These are phyloP conservation scores for Eueremaeus valkanovi DNA, from an alignment of 2,888 invertebrate species.

Conservation along the genomic window DNA sequence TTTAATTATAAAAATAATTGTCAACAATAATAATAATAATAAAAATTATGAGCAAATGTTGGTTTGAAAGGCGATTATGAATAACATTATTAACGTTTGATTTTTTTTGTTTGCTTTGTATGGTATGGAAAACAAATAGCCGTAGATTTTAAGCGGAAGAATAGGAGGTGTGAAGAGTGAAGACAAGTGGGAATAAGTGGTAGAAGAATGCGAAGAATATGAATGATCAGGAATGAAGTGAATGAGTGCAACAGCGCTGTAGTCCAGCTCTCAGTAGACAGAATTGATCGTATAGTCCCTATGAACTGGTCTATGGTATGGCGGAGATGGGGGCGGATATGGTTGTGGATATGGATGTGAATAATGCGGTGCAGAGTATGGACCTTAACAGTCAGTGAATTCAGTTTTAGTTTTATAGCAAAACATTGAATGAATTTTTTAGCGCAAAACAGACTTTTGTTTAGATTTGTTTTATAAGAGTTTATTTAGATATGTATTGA, in stretches of 20 bases:
- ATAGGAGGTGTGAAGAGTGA: neutral
- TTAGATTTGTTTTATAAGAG: neutral
- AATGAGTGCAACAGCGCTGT: neutral
- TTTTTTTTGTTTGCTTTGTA: neutral
- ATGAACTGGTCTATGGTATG: neutral
- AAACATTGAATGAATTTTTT: neutral
- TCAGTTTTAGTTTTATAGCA: neutral
- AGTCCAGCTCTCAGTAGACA: constrained; percentile 13
- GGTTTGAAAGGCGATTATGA: neutral
- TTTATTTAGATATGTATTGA: neutral
- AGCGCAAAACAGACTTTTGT: neutral
- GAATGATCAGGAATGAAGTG: neutral
- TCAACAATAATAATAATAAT: neutral
- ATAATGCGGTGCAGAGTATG: neutral
- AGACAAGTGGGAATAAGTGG: neutral
- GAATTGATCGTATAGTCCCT: constrained; percentile 9
- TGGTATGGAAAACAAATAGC: neutral
- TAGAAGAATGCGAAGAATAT: neutral
- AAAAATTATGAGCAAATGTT: constrained; percentile 6
- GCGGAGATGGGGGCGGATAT: neutral
- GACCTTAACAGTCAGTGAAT: neutral
- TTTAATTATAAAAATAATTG: neutral
- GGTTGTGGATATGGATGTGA: neutral
- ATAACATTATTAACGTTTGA: constrained; percentile 13
- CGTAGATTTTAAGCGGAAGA: neutral